A percentile compares a stretch with the other conserved stretches of the same genome.
Conservation (phyloP, 2,113 vertebrate species). For the Atrichornis clamosus region DNA sequence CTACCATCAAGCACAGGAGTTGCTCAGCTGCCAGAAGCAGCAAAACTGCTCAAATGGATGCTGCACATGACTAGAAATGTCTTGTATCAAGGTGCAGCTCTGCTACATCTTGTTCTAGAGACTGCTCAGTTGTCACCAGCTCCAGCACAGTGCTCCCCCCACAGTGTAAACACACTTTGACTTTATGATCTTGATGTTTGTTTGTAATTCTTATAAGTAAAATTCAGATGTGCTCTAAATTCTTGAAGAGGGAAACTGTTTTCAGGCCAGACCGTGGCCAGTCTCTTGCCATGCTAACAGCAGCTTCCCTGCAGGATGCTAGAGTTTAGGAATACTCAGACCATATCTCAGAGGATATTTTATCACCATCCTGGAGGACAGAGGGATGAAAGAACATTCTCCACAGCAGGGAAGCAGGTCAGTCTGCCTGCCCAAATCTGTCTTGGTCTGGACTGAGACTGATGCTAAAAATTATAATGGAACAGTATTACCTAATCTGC, state of each 20-base stretch:
- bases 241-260: background rate
- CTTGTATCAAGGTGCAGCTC: background rate
- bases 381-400: background rate
- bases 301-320: background rate
- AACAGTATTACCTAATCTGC: background rate
- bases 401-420: background rate
- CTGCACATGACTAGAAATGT: background rate
- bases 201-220: background rate
- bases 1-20: background rate
- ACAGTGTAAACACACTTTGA: background rate
- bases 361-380: background rate
- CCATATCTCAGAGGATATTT: background rate
- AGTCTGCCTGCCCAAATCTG: background rate
- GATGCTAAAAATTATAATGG: background rate
- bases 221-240: background rate
- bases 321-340: background rate
- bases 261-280: background rate
- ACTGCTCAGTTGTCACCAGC: background rate
- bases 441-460: background rate
- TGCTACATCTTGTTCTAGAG: background rate
- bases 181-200: background rate
- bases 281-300: background rate
- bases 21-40: background rate
- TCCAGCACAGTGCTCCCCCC: background rate
- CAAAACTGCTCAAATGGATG: background rate